Evolutionary conservation across 2,888 invertebrate genomes (phyloP).

Genomic region (Bruchidius siliquastri): DNA sequence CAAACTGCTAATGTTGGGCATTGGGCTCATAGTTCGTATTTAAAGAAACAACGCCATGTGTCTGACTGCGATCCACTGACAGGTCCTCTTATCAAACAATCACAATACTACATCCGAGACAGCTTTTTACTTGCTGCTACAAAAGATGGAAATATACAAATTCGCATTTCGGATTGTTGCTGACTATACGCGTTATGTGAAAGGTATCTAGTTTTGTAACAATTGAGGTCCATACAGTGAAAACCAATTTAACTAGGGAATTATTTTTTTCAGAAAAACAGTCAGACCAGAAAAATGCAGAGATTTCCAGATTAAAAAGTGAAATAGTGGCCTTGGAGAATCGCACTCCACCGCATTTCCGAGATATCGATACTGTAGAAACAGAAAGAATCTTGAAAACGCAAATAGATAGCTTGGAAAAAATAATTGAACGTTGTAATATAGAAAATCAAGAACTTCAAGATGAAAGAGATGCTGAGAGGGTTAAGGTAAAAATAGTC

Average conservation of each 20-base stretch:
- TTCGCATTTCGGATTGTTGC: too few relatives aligned
- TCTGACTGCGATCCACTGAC: too few relatives aligned
- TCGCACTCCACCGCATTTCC: slow-evolving; percentile 36
- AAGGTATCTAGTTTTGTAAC: too few relatives aligned
- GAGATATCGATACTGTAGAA: slow-evolving; percentile 32
- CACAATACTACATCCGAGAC: too few relatives aligned
- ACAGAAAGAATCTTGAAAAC: slow-evolving; percentile 40
- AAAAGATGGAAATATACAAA: too few relatives aligned
- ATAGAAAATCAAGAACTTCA: slow-evolving; percentile 52
- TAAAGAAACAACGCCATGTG: too few relatives aligned
- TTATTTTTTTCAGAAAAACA: slow-evolving; percentile 33
- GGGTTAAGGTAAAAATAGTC: slow-evolving; percentile 37
- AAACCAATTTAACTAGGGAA: neutral
- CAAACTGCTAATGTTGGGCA: too few relatives aligned
- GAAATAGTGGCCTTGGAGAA: slow-evolving; percentile 38
- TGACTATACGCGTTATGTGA: too few relatives aligned
- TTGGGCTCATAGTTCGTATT: too few relatives aligned
- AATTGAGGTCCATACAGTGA: too few relatives aligned
- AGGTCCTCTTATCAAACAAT: too few relatives aligned
- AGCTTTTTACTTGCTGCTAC: too few relatives aligned
- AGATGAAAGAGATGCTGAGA: slow-evolving; percentile 51
- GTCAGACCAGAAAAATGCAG: slow-evolving; percentile 42
- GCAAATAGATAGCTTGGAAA: slow-evolving; percentile 54
- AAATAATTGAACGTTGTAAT: slow-evolving; percentile 50
- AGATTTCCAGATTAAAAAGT: slow-evolving; percentile 42